These are phyloP conservation scores for Ctenoplectra terminalis DNA, from an alignment of 1,140 invertebrate species.

Conservation along the genomic window DNA sequence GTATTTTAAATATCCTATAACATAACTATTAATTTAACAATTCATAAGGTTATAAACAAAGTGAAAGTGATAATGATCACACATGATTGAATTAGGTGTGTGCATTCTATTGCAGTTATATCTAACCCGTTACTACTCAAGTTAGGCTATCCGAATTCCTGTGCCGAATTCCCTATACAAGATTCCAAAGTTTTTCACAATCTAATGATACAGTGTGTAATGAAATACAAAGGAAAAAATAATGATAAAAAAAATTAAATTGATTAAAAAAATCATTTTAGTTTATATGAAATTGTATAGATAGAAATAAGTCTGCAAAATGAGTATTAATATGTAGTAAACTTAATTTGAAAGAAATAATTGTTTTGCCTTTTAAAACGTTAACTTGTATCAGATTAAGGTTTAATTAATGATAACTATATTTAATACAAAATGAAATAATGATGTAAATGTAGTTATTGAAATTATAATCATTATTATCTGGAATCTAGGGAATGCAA, in stretches of 20 bases:
- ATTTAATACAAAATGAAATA: background rate
- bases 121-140: background rate
- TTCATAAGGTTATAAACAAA: slow-evolving; percentile 41
- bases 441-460: background rate
- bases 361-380: background rate
- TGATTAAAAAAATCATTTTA: no score
- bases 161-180: slow-evolving; percentile 44
- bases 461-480: background rate
- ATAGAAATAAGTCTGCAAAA: background rate
- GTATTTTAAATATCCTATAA: slow-evolving; percentile 21
- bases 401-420: background rate
- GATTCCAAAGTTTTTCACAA: background rate
- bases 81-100: slow-evolving; percentile 30
- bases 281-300: background rate
- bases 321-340: background rate
- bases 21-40: slow-evolving; percentile 30
- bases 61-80: slow-evolving; percentile 56
- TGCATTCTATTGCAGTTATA: slow-evolving; percentile 25
- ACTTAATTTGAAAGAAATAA: background rate
- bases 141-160: background rate
- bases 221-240: background rate
- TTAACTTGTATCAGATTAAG: background rate
- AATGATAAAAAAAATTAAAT: no score
- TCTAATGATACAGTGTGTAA: no score
- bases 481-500: slow-evolving; percentile 36